Conservation (phyloP, 2,113 vertebrate genomes). For the Cryptotis parvus region DNA sequence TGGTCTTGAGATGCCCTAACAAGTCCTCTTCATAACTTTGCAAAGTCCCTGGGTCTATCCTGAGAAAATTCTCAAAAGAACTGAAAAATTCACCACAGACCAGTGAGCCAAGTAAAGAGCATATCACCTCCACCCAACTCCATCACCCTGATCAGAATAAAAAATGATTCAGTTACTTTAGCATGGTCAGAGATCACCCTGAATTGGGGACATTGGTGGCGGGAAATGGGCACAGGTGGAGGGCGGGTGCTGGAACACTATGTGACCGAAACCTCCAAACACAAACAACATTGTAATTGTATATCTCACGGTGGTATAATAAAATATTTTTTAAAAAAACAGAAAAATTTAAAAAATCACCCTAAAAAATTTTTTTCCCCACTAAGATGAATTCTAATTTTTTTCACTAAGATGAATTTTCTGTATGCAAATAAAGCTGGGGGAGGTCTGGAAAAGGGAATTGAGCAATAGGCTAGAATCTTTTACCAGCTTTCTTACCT, state of each 20-base stretch:
- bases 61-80: conserved; percentile 41
- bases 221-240: too few species aligned
- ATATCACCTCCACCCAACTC: neutral
- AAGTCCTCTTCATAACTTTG: neutral
- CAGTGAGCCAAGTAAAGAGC: conserved; percentile 16
- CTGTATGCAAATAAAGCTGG: neutral
- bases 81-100: neutral
- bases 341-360: too few species aligned
- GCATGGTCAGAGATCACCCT: neutral
- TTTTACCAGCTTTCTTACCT: neutral
- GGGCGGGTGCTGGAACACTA: too few species aligned
- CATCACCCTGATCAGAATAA: neutral
- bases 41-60: neutral
- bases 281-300: too few species aligned
- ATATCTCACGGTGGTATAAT: too few species aligned
- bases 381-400: neutral
- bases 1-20: neutral
- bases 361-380: too few species aligned
- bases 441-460: too few species aligned
- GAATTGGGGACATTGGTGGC: too few species aligned
- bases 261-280: too few species aligned
- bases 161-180: neutral
- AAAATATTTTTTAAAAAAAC: too few species aligned
- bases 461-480: neutral
- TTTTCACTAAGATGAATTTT: neutral